Evolutionary conservation across 2,113 vertebrate genomes (phyloP).

Genomic region (Physeter macrocephalus): DNA sequence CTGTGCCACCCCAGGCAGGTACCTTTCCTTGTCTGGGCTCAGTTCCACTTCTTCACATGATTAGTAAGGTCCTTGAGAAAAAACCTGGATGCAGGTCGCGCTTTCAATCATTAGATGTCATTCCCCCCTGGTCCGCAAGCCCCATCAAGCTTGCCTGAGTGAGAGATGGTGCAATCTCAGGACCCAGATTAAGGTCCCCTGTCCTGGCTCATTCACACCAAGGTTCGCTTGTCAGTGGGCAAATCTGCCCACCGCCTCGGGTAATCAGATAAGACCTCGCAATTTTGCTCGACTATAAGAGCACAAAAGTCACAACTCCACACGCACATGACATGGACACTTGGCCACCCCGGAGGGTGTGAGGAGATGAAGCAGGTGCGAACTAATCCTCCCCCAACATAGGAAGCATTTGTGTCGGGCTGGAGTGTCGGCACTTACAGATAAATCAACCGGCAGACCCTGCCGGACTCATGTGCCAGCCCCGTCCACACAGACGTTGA

Average conservation of each 20-base stretch:
- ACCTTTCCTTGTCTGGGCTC: not conserved
- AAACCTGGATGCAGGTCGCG: not conserved
- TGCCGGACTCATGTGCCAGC: accelerated
- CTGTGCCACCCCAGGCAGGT: not conserved
- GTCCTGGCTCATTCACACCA: not conserved
- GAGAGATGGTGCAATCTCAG: accelerated
- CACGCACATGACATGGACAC: accelerated
- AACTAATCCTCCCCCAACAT: slow-evolving; percentile 57
- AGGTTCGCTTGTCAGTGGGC: not conserved
- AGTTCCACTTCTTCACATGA: not conserved
- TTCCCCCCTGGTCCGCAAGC: not conserved
- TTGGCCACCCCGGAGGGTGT: not conserved
- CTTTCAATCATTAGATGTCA: not conserved
- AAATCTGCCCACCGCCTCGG: not conserved
- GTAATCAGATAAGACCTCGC: not conserved
- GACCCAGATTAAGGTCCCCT: not conserved
- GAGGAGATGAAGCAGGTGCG: slow-evolving; percentile 36
- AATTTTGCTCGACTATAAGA: not conserved
- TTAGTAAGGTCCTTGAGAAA: not conserved
- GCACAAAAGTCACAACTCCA: not conserved
- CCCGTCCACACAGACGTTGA: accelerated
- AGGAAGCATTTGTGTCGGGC: not conserved
- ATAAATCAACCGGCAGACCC: not conserved
- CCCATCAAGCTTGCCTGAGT: not conserved
- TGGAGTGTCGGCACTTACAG: not conserved